Percentiles rank a stretch among this genome's conserved stretches.
Evolutionary conservation across 2,113 vertebrate species (phyloP).

Genomic region (Phyllopteryx taeniolatus): DNA sequence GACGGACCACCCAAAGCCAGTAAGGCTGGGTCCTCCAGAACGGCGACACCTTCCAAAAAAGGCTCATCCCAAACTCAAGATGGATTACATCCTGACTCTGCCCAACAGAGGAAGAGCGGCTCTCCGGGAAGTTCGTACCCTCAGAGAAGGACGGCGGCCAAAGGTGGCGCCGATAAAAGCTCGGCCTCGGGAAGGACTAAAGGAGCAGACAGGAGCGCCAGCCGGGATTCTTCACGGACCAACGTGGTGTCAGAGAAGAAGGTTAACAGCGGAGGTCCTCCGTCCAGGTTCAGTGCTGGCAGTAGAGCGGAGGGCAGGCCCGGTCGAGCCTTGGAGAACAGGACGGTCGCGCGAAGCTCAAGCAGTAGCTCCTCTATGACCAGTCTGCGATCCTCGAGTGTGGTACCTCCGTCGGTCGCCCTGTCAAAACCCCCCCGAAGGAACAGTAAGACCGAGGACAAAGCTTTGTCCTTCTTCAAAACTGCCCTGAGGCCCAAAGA

Average conservation of each 20-base stretch:
- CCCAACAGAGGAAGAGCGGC: slow-evolving; percentile 75
- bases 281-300: slow-evolving; percentile 55
- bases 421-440: slow-evolving; percentile 68
- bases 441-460: slow-evolving; percentile 92
- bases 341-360: slow-evolving; percentile 70
- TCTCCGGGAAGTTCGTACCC: slow-evolving; percentile 64
- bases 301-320: slow-evolving; percentile 37
- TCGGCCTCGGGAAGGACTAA: slow-evolving; percentile 57
- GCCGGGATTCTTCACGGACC: slow-evolving; percentile 80
- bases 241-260: slow-evolving; percentile 66
- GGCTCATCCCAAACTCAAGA: slow-evolving; percentile 76
- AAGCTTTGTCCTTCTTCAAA: slow-evolving; percentile 94
- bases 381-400: slow-evolving; percentile 83
- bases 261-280: slow-evolving; percentile 46
- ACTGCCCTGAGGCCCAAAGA: slow-evolving; percentile 93
- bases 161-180: slow-evolving; percentile 66
- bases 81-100: slow-evolving; percentile 34
- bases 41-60: slow-evolving; percentile 76
- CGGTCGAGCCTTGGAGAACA: slow-evolving; percentile 46
- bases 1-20: slow-evolving; percentile 71
- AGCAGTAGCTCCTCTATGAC: slow-evolving; percentile 87
- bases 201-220: slow-evolving; percentile 80
- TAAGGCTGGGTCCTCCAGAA: slow-evolving; percentile 71
- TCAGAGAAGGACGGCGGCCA: slow-evolving; percentile 69
- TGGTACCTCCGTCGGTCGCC: slow-evolving; percentile 39